A percentile compares a stretch with the other conserved stretches of the same genome.
These are phyloP conservation scores for Rhamphomyia laevipes DNA, from an alignment of 2,888 invertebrate species.

Conservation along the genomic window DNA sequence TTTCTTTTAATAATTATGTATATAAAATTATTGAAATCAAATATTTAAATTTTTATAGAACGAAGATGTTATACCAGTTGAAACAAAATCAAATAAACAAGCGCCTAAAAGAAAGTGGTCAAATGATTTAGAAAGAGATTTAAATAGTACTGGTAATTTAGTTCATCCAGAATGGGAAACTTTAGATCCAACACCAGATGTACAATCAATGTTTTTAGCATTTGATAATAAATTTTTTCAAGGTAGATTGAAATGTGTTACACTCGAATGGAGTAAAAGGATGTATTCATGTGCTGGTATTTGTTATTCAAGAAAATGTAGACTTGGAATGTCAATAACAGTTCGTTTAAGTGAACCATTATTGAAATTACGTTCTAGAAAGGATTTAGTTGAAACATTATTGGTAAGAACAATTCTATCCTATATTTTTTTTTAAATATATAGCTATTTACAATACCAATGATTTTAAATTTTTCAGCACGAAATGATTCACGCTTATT, in stretches of 20 bases:
- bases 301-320: constrained; percentile 38
- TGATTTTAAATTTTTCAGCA: constrained; percentile 47
- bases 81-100: background rate
- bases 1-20: no score
- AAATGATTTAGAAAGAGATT: constrained; percentile 3
- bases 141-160: constrained; percentile 32
- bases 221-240: constrained; percentile 83
- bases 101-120: background rate
- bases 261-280: constrained; percentile 87
- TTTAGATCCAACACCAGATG: constrained; percentile 89
- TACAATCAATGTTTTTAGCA: constrained; percentile 69
- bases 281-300: constrained; percentile 63
- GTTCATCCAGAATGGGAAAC: constrained; percentile 51
- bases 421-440: background rate
- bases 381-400: constrained; percentile 93
- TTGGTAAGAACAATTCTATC: constrained; percentile 51
- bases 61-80: background rate
- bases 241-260: constrained; percentile 60
- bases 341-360: constrained; percentile 73
- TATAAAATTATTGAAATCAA: background rate
- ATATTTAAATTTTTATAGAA: background rate
- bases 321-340: constrained; percentile 24
- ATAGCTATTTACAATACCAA: background rate
- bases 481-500: constrained; percentile 98
- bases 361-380: constrained; percentile 80